These are phyloP conservation scores for Drosophila macrospina DNA, from an alignment of 2,888 invertebrate genomes.

Conservation along the genomic window DNA sequence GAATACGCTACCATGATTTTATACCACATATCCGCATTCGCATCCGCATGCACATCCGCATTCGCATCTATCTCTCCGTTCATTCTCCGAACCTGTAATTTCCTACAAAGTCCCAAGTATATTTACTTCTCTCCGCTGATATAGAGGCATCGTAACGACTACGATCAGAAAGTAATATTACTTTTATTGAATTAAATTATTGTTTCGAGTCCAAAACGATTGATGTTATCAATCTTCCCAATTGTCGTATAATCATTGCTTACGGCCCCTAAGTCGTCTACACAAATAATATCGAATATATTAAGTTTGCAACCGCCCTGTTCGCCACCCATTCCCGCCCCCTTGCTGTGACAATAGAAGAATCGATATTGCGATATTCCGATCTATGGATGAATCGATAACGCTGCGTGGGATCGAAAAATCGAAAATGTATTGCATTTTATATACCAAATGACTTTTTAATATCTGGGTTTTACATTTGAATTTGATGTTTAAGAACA, in stretches of 20 bases:
- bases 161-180: constrained; percentile 1
- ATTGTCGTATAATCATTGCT: no score
- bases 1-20: neutral
- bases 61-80: neutral
- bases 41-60: neutral
- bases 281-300: neutral
- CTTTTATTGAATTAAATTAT: no score
- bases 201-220: no score
- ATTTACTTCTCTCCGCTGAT: neutral
- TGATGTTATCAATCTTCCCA: no score
- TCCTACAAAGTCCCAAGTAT: neutral
- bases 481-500: constrained; percentile 76
- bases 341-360: neutral
- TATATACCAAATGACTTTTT: constrained; percentile 72
- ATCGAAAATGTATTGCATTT: constrained; percentile 64
- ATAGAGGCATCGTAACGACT: constrained; percentile 4
- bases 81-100: constrained; percentile 4
- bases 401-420: constrained; percentile 42
- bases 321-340: constrained; percentile 9
- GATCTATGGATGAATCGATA: constrained; percentile 15
- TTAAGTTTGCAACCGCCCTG: neutral
- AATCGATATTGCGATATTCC: no score
- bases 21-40: neutral
- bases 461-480: constrained; percentile 72
- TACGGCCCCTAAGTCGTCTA: neutral